Evolutionary conservation across 2,797 vertebrate species (phyloP), one percentile per base, ranked within the genome.

Genomic region (Phoxinus dragarum): DNA sequence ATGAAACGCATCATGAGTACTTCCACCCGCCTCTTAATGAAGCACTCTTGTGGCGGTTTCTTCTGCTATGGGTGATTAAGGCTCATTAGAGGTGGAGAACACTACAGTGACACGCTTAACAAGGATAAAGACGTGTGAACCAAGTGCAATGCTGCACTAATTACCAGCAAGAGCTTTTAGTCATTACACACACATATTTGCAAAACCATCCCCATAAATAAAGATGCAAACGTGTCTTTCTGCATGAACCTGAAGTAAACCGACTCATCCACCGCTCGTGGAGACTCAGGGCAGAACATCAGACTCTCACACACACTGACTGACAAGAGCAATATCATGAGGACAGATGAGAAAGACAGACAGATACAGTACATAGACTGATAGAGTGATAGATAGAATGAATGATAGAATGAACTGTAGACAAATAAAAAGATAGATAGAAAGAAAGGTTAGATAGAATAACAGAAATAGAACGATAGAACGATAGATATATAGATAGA

Each of bases 41-140:
- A 82, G 66, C 38, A 3, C 73, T 82, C 38, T 71, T 82, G 8
- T 86, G 84, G 66, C 49, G 79, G 71, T 64, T 56, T 38, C 64
- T 80, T 87, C 75, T 76, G 82, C 67, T 38, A 81, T 52, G 42
- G 87, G 69, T 59, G 36, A 85, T 74, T 85, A 87, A 66, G 61
- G 59, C 77, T 86, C 42, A 87, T 83, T 77, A 86, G 44, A 84
- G 84, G 44, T 81, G 67, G 84, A 75, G 76, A 87, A 78, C 84
- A 84, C 75, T 86, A 68, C 82, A 78, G 68, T 73, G 72, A 86
- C 40, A 77, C 42, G 47, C 64, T 68, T 71, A 80, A 82, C 64
- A 56, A 64, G 66, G 44, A 86, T 71, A 86, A 74, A 86, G 79
- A 66, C 11, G 61, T 17, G 84, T 81, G 36, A 61, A 84, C 40